Evolutionary conservation across 2,888 invertebrate species (phyloP).

Genomic region (Lysandra bellargus): DNA sequence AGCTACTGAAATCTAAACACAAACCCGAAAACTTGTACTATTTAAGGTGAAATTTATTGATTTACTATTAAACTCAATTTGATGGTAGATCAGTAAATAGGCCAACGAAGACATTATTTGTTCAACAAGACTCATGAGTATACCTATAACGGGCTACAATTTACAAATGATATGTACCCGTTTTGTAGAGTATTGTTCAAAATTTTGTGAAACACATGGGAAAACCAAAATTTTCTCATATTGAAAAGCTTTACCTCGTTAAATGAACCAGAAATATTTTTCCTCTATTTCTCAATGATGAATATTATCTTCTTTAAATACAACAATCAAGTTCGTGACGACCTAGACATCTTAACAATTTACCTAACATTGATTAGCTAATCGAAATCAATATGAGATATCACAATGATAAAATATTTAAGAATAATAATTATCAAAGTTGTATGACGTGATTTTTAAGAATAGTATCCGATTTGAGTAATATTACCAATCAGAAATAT

Average conservation of each 20-base stretch:
- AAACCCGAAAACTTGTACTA: not conserved
- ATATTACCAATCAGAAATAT: not conserved
- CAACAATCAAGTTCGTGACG: not conserved
- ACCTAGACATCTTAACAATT: slow-evolving; percentile 2
- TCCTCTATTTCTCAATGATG: not conserved
- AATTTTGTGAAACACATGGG: not conserved
- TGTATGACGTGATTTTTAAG: not conserved
- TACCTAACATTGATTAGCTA: not conserved
- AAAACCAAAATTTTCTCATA: not conserved
- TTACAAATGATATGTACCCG: not conserved
- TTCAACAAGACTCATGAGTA: not conserved
- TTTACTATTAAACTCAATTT: not conserved
- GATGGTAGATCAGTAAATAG: not conserved
- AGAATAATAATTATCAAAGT: not conserved
- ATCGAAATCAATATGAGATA: not conserved
- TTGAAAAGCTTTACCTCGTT: no score
- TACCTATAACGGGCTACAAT: not conserved
- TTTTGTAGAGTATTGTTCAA: not conserved
- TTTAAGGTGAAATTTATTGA: not conserved
- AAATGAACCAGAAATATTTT: no score
- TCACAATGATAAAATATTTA: not conserved
- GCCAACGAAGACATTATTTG: not conserved
- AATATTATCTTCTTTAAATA: not conserved
- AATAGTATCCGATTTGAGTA: not conserved
- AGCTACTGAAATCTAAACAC: not conserved